A percentile compares a stretch with the other conserved stretches of the same genome.
These are phyloP conservation scores for Meiosimyza platycephala DNA, from an alignment of 2,888 invertebrate species.

Conservation along the genomic window DNA sequence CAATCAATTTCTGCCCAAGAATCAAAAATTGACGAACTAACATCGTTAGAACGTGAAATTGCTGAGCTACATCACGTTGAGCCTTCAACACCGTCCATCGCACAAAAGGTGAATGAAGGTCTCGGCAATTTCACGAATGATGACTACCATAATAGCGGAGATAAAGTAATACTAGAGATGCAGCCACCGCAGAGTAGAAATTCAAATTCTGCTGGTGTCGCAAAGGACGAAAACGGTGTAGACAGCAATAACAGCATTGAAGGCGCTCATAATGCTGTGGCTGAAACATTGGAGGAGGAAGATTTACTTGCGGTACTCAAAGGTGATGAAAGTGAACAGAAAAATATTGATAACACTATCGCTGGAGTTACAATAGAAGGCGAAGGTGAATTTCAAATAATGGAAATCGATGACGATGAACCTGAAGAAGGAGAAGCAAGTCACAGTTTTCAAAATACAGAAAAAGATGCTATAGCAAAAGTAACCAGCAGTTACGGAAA, in stretches of 20 bases:
- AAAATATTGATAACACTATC: not conserved
- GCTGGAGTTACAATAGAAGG: constrained; percentile 62
- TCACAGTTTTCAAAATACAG: not conserved
- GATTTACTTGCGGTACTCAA: constrained; percentile 70
- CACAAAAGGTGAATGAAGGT: constrained; percentile 17
- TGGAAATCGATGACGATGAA: constrained; percentile 60
- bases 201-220: constrained; percentile 17
- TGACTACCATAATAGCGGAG: not conserved
- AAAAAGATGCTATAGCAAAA: constrained; percentile 21
- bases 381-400: constrained; percentile 63
- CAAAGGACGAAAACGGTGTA: constrained; percentile 11
- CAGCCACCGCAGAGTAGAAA: constrained; percentile 25
- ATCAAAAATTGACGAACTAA: constrained; percentile 55
- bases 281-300: constrained; percentile 54
- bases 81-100: constrained; percentile 24
- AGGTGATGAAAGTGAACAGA: constrained; percentile 63
- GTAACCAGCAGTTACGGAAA: constrained; percentile 40
- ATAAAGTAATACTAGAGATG: constrained; percentile 34
- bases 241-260: not conserved
- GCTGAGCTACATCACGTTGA: constrained; percentile 60
- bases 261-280: constrained; percentile 6
- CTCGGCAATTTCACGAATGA: not conserved
- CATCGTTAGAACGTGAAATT: constrained; percentile 62
- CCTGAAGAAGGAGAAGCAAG: constrained; percentile 45
- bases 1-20: constrained; percentile 41